Conservation (phyloP, 2,888 invertebrate species). For the Thereva unica region DNA sequence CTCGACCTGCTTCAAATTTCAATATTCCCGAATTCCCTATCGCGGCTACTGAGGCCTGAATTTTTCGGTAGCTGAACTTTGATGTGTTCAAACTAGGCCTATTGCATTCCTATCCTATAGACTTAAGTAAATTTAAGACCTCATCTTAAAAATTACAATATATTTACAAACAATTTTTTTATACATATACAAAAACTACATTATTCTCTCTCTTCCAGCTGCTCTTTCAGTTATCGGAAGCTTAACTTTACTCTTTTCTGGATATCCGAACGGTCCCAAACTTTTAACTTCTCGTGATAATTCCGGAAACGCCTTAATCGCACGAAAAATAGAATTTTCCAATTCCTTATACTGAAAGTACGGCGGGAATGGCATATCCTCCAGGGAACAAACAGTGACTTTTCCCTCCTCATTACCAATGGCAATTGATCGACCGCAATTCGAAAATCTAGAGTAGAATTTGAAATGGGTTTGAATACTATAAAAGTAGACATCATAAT, state of each 20-base stretch:
- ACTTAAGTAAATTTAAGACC: no score
- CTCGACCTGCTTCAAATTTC: no score
- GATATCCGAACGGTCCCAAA: slow-evolving; percentile 53
- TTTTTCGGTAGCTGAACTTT: no score
- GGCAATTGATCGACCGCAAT: slow-evolving; percentile 70
- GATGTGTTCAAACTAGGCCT: no score
- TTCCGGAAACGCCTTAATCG: slow-evolving; percentile 67
- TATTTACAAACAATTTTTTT: no score
- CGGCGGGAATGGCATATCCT: slow-evolving; percentile 76
- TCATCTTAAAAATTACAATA: no score
- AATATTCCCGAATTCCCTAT: no score
- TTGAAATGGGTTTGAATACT: neutral
- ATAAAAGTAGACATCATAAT: neutral
- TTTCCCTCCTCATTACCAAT: slow-evolving; percentile 71
- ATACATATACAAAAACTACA: no score
- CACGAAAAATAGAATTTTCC: slow-evolving; percentile 66
- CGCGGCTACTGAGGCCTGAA: no score
- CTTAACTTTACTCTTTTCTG: slow-evolving; percentile 3
- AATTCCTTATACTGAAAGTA: slow-evolving; percentile 70
- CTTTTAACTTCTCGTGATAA: slow-evolving; percentile 66
- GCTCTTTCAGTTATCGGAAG: neutral
- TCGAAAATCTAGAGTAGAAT: slow-evolving; percentile 61
- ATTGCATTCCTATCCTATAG: no score
- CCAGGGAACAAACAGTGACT: slow-evolving; percentile 69
- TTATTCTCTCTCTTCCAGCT: neutral